Base-by-base conservation (phyloP, 2,888 invertebrate species). In the Thelaira solivaga region DNA sequence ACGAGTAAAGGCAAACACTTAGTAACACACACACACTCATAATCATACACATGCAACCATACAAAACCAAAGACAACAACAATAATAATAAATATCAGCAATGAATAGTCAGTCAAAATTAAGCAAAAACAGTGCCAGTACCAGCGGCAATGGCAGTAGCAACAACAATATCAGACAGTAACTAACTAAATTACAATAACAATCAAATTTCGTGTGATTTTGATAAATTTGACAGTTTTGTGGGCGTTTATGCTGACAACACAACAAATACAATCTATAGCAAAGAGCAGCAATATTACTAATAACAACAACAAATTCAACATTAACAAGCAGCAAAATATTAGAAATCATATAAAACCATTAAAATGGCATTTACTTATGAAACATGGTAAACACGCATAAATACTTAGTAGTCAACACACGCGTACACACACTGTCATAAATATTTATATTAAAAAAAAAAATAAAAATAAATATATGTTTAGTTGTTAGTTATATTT, bases 151-250 rank as follows among this genome's bases (percentile, higher is more conserved):
- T 41, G 22, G 34, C 55, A 49, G 41, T 11, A 47, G n/a, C 18
- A 26, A 36, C 10, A 59, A 29, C 20, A 59, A 55, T 43, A 59
- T 51, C 65, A 10, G 43, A 31, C 41, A 69, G 49, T 29, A 68
- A 69, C 73, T 41, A 69, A 74, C 78, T 78, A 61, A 78, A 74
- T 74, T 78, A 74, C 69, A 78, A 78, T 78, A 78, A 74, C 78
- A 78, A 78, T 78, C 78, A 78, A 78, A 74, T 61, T 74, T 78
- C 65, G 86, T 86, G 86, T 83, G 85, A 86, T 86, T 86, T 86
- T 86, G 86, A 86, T 86, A 85, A 86, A 85, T 86, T 86, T 86
- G 86, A 86, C 86, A 86, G 85, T 85, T 71, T 78, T 86, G 86
- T 86, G 86, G 86, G 86, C 85, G 86, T 86, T 86, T 84, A 83